These are phyloP conservation scores for Fundulus diaphanus DNA, from an alignment of 2,797 vertebrate species.

Conservation along the genomic window DNA sequence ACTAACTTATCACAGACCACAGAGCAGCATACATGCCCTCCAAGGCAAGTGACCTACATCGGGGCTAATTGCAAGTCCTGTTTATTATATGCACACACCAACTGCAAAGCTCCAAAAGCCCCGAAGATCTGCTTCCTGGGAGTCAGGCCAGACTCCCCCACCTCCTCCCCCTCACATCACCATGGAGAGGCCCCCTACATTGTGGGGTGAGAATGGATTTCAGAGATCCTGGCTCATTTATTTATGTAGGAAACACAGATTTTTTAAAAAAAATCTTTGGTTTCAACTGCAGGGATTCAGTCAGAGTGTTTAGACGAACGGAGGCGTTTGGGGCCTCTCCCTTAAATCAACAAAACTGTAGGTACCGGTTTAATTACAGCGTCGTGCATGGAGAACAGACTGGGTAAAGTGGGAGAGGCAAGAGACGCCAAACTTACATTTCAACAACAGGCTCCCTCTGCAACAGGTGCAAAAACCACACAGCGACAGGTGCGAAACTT, in stretches of 20 bases:
- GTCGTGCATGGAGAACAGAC: constrained; percentile 9
- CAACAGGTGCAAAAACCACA: constrained; percentile 64
- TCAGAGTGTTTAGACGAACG: not conserved
- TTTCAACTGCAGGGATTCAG: not conserved
- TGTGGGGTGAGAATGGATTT: constrained; percentile 65
- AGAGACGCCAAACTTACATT: constrained; percentile 13
- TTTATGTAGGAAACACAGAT: constrained; percentile 10
- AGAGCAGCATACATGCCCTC: constrained; percentile 15
- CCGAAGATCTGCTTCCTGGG: constrained; percentile 60
- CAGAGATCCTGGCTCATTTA: constrained; percentile 73
- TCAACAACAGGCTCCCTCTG: constrained; percentile 20
- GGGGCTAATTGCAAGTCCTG: constrained; percentile 63
- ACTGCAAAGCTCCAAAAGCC: constrained; percentile 53
- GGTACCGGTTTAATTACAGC: constrained; percentile 34
- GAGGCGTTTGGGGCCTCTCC: not conserved
- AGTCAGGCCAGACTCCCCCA: constrained; percentile 52
- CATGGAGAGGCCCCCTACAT: constrained; percentile 74
- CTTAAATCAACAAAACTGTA: constrained; percentile 2
- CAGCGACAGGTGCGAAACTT: constrained; percentile 32
- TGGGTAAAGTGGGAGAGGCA: constrained; percentile 16
- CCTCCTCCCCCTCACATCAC: constrained; percentile 55
- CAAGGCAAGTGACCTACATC: constrained; percentile 63
- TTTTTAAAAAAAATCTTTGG: not conserved
- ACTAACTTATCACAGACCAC: constrained; percentile 34
- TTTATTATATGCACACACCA: constrained; percentile 53